These are phyloP conservation scores for Buphagus erythrorhynchus DNA, from an alignment of 2,797 vertebrate species.

Conservation along the genomic window DNA sequence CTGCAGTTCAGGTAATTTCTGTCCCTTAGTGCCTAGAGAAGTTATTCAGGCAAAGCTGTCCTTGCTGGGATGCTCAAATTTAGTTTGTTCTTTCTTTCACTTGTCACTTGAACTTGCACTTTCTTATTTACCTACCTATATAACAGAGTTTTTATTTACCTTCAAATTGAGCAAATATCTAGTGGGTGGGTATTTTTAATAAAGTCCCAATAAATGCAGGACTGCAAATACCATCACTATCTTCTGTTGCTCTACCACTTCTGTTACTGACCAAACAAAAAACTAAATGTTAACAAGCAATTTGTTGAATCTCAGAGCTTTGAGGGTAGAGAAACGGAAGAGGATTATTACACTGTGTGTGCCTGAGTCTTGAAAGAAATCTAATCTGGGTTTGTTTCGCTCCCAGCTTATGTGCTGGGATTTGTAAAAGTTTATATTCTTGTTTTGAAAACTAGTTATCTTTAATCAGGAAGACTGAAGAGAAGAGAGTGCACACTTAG, in stretches of 20 bases:
- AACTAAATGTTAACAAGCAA: neutral
- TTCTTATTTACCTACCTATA: conserved; percentile 5
- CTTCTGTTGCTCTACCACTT: conserved; percentile 6
- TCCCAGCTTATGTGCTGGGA: neutral
- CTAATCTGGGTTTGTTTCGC: neutral
- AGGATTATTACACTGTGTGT: conserved; percentile 3
- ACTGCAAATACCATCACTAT: neutral
- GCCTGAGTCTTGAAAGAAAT: conserved; percentile 4
- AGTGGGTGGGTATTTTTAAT: neutral
- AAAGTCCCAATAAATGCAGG: neutral
- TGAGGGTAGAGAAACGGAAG: neutral
- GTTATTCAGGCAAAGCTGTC: conserved; percentile 7
- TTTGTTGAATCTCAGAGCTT: conserved; percentile 15
- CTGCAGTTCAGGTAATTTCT: conserved; percentile 36
- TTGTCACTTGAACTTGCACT: conserved; percentile 33
- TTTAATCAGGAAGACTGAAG: conserved; percentile 41
- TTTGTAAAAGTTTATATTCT: conserved; percentile 56
- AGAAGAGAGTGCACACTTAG: neutral
- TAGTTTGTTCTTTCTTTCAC: neutral
- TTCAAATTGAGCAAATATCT: conserved; percentile 4
- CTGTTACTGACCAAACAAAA: neutral
- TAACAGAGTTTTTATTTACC: neutral
- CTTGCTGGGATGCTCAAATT: neutral
- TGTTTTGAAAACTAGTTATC: conserved; percentile 39
- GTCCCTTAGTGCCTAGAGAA: conserved; percentile 33